Percentiles rank a stretch among this genome's conserved stretches.
Conservation (phyloP, 2,113 vertebrate genomes). For the Macrotis lagotis region DNA sequence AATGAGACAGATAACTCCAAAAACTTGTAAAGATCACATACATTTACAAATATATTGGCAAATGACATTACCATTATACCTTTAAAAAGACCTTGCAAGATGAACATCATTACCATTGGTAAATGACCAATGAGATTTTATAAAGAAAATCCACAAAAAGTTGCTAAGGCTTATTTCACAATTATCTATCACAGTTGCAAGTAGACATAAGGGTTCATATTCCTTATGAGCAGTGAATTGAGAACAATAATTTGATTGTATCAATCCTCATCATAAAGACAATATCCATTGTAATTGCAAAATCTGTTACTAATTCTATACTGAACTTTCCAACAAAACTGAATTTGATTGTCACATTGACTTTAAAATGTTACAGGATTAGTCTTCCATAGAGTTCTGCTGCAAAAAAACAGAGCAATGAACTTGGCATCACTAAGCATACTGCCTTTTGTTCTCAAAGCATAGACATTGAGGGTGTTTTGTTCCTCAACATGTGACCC, state of each 20-base stretch:
- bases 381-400: not conserved
- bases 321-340: slow-evolving; percentile 1
- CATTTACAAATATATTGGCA: not conserved
- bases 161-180: slow-evolving; percentile 30
- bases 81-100: slow-evolving; percentile 5
- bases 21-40: not conserved
- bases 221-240: slow-evolving; percentile 40
- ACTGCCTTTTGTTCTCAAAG: not conserved
- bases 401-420: slow-evolving; percentile 20
- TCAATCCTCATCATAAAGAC: slow-evolving; percentile 49
- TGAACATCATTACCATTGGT: slow-evolving; percentile 58
- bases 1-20: not conserved
- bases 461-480: not conserved
- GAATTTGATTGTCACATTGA: not conserved
- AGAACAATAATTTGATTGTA: slow-evolving; percentile 54
- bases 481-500: not conserved
- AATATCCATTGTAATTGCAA: slow-evolving; percentile 36
- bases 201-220: slow-evolving; percentile 2
- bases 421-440: not conserved
- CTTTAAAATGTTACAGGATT: slow-evolving; percentile 51
- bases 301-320: slow-evolving; percentile 53
- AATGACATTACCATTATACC: slow-evolving; percentile 21
- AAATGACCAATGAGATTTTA: slow-evolving; percentile 60
- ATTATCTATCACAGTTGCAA: slow-evolving; percentile 59
- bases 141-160: slow-evolving; percentile 68